phyloP scores from a whole-genome alignment of 2,797 vertebrate genomes.

The Spizella passerina region DNA sequence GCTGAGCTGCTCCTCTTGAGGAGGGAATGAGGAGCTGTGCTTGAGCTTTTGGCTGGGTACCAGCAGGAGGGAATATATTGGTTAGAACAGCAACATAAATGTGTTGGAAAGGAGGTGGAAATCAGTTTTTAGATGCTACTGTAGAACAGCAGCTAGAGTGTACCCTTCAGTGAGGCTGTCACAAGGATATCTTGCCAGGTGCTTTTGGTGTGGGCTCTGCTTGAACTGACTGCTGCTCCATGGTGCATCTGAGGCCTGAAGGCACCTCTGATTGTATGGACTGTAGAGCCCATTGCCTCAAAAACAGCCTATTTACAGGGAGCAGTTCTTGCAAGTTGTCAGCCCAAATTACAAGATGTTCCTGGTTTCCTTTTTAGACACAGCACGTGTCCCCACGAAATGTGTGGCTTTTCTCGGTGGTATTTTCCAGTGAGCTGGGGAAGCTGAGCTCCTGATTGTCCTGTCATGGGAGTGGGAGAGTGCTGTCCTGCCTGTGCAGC shows the following conservation, averaged over 20 bases:
- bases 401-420: neutral
- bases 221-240: neutral
- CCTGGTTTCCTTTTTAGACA: neutral
- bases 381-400: neutral
- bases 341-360: neutral
- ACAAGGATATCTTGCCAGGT: neutral
- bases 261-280: neutral
- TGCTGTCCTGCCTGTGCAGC: neutral
- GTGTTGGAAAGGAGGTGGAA: conserved; percentile 45
- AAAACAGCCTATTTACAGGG: neutral
- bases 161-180: neutral
- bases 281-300: neutral
- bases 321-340: neutral
- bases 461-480: neutral
- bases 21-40: neutral
- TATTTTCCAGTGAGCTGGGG: neutral
- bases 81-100: neutral
- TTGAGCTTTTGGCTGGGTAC: conserved; percentile 9
- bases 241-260: neutral
- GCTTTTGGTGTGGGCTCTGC: neutral
- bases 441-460: neutral
- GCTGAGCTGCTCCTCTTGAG: neutral
- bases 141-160: neutral
- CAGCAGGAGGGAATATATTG: neutral
- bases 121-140: neutral